Evolutionary conservation across 2,797 vertebrate species (phyloP).

Genomic region (Okamejei kenojei): DNA sequence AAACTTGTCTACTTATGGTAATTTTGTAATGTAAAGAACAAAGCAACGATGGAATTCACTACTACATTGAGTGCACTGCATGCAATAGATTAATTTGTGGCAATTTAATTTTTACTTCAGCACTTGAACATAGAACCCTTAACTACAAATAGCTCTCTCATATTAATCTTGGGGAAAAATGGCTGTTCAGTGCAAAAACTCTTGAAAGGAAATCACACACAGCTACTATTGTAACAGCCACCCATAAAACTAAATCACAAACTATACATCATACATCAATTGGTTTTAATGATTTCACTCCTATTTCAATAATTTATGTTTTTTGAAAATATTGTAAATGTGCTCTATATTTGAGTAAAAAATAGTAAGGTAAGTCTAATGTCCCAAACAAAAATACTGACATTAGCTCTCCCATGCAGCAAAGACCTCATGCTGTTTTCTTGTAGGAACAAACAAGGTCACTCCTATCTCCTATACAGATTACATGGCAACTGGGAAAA

Average conservation of each 20-base stretch:
- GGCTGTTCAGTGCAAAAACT: background rate
- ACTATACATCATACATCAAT: background rate
- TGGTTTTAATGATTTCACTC: background rate
- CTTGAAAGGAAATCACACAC: background rate
- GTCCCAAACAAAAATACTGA: background rate
- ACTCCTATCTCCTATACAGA: slow-evolving; percentile 36
- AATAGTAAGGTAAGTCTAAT: background rate
- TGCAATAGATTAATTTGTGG: background rate
- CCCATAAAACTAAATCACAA: background rate
- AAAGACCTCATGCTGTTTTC: slow-evolving; percentile 5
- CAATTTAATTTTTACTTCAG: background rate
- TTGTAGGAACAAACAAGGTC: slow-evolving; percentile 44
- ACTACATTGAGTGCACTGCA: background rate
- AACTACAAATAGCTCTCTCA: background rate
- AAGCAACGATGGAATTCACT: background rate
- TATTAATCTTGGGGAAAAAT: background rate
- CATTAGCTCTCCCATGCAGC: background rate
- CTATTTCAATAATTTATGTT: background rate
- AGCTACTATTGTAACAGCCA: background rate
- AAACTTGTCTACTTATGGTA: slow-evolving; percentile 3
- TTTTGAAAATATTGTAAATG: background rate
- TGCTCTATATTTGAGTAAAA: slow-evolving; percentile 21
- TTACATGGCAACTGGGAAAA: slow-evolving; percentile 44
- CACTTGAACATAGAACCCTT: background rate
- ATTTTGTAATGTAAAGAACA: slow-evolving; percentile 9